Conservation (phyloP, 2,888 invertebrate species). For the Thalpophila matura region DNA sequence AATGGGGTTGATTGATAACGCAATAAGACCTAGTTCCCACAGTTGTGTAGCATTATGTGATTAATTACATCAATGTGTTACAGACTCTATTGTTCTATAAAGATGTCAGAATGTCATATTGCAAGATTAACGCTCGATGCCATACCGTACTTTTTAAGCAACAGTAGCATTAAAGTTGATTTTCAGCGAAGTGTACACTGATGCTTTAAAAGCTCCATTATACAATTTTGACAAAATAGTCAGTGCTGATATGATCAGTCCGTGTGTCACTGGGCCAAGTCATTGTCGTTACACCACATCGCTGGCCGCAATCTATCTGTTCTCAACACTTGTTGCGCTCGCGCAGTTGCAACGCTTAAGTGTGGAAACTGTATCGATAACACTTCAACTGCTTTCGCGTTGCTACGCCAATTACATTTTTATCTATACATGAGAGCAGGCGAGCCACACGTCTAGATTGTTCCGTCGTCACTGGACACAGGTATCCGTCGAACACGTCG, state of each 20-base stretch:
- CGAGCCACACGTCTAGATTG: constrained; percentile 62
- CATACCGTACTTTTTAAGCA: constrained; percentile 11
- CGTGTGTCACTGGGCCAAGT: constrained; percentile 61
- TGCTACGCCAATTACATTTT: constrained; percentile 65
- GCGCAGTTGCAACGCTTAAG: constrained; percentile 69
- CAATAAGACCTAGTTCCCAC: constrained; percentile 62
- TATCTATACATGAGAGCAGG: constrained; percentile 63
- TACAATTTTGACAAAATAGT: constrained; percentile 8
- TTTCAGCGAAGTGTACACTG: constrained; percentile 3
- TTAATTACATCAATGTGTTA: constrained; percentile 55
- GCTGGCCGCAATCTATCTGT: constrained; percentile 74
- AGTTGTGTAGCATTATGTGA: constrained; percentile 44
- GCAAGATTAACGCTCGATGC: constrained; percentile 6
- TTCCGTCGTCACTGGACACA: constrained; percentile 69
- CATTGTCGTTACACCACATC: constrained; percentile 74
- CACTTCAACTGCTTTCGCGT: constrained; percentile 77
- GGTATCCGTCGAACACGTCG: constrained; percentile 43
- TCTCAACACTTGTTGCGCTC: constrained; percentile 71
- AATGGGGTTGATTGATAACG: constrained; percentile 49
- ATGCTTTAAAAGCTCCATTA: constrained; percentile 1
- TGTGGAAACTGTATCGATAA: constrained; percentile 77
- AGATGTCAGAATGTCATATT: constrained; percentile 50
- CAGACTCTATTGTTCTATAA: constrained; percentile 55
- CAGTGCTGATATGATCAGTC: constrained; percentile 40
- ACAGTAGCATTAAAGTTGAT: not conserved